Base-by-base conservation (phyloP, 2,797 vertebrate genomes). In the Cryptoprocta ferox region DNA sequence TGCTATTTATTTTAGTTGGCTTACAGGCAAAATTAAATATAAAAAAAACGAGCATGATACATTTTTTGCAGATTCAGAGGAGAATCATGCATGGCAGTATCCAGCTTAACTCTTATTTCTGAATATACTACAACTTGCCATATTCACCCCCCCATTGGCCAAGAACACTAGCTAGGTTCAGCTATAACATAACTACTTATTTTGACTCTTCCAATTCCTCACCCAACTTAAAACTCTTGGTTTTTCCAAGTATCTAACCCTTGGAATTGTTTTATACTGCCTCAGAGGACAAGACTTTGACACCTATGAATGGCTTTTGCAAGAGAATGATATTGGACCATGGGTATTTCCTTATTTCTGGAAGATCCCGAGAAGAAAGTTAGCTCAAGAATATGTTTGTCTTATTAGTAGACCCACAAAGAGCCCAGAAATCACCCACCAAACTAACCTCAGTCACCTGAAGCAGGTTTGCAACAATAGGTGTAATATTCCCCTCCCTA, bases 11-110 rank as follows among this genome's bases (percentile, higher is more conserved):
- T 98, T 97, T 97, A 97, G 95, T 95, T 96, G 97, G 79, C 92
- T 95, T 97, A 80, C 84, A 91, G 90, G 92, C 87, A 97, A 98
- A 97, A 98, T 97, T 98, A 98, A 97, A 94, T 79, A 95, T 83
- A 50, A 95, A 96, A 87, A 87, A 95, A 97, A 87, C 80, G 84
- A 97, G 65, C 95, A 94, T 81, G 81, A 97, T 94, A 32, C 73
- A 84, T 94, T 97, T 96, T 89, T 56, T 68, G 42, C 71, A 89
- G 78, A 97, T 89, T 94, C 93, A 83, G 88, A 91, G 94, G 37
- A 88, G 78, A 97, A 89, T 93, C 87, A 18, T 19, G n/a, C 45
- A 68, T 61, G 50, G 61, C 50, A 95, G 66, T 88, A 93, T 73
- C 63, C 79, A 88, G 45, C 24, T 81, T 88, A 26, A 84, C 5